Evolutionary conservation across 2,797 vertebrate species (phyloP).

Genomic region (Tiaroga cobitis): DNA sequence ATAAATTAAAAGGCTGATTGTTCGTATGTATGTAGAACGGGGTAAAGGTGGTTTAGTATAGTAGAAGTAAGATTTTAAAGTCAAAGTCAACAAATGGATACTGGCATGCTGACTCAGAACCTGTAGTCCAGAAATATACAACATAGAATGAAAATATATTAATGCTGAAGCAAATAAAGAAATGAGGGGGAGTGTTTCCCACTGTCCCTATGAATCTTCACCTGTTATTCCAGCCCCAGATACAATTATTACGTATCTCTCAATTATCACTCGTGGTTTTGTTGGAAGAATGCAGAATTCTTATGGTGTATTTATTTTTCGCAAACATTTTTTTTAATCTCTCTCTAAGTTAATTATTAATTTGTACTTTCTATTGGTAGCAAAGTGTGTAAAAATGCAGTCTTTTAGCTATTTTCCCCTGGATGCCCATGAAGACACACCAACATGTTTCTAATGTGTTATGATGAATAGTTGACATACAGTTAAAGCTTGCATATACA

Average conservation of each 20-base stretch:
- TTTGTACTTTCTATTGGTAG: background rate
- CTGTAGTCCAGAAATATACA: background rate
- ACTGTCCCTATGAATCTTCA: background rate
- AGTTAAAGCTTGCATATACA: background rate
- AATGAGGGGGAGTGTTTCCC: background rate
- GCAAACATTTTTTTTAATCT: too few relatives aligned
- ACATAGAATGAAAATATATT: background rate
- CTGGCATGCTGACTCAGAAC: too few relatives aligned
- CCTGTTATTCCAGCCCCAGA: background rate
- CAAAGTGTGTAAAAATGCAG: background rate
- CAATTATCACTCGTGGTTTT: too few relatives aligned
- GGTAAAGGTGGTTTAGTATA: background rate
- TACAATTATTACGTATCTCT: background rate
- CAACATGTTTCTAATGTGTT: background rate
- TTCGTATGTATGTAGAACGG: background rate
- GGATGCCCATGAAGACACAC: background rate
- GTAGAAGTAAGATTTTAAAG: background rate
- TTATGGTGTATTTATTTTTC: background rate
- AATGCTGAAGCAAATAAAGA: background rate
- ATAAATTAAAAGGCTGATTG: rapidly evolving
- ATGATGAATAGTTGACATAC: background rate
- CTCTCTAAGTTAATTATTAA: too few relatives aligned
- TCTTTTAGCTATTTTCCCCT: background rate
- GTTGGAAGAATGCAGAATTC: background rate
- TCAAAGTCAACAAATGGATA: background rate